Evolutionary conservation across 1,140 invertebrate genomes (phyloP).

Genomic region (Drosophila watanabei): DNA sequence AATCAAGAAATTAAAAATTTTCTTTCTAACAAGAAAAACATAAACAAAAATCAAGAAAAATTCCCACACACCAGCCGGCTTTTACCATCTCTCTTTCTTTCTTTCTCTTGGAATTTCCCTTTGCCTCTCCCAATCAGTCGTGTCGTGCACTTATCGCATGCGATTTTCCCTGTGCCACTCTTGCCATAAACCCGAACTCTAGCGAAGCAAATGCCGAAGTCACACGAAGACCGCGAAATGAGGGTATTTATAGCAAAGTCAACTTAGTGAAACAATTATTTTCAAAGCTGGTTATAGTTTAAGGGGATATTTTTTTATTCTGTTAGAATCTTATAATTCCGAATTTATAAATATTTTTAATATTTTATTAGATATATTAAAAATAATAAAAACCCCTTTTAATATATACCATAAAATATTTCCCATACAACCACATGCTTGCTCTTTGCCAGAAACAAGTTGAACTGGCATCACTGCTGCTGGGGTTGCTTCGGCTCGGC

Average conservation of each 20-base stretch:
- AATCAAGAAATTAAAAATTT: too few relatives aligned
- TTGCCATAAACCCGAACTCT: conserved; percentile 18
- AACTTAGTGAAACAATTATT: not conserved
- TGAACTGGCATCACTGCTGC: too few relatives aligned
- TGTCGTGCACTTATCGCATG: conserved; percentile 55
- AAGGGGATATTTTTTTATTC: not conserved
- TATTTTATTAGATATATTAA: too few relatives aligned
- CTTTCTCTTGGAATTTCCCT: not conserved
- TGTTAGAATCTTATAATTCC: not conserved
- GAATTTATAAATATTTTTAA: not conserved
- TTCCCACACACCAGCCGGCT: conserved; percentile 35
- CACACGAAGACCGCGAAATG: not conserved
- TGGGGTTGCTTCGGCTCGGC: too few relatives aligned
- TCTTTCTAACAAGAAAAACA: not conserved
- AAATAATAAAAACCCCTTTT: too few relatives aligned
- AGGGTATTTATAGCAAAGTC: too few relatives aligned
- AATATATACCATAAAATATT: too few relatives aligned
- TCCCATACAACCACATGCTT: too few relatives aligned
- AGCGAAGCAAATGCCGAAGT: not conserved
- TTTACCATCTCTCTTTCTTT: not conserved
- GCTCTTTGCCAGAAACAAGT: too few relatives aligned
- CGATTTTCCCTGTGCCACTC: conserved; percentile 22
- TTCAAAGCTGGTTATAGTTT: not conserved
- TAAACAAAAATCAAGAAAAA: not conserved
- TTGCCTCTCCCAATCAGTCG: not conserved